Percentiles rank a stretch among this genome's conserved stretches.
Evolutionary conservation across 2,797 vertebrate genomes (phyloP).

Genomic region (Eulemur albifrons): DNA sequence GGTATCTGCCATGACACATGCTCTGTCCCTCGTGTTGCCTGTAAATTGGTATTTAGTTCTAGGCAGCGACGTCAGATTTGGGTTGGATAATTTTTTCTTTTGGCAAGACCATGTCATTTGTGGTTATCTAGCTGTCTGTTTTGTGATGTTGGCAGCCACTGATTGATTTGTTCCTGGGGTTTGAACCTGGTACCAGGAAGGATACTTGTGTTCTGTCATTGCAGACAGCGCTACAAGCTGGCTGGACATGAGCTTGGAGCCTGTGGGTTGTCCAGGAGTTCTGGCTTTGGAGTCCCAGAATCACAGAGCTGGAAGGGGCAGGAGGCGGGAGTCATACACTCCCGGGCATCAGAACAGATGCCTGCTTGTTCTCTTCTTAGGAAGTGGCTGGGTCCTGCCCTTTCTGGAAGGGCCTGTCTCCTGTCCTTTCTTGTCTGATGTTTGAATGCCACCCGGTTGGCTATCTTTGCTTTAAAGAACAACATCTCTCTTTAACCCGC

Average conservation of each 20-base stretch:
- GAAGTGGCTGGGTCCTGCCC: not conserved
- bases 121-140: not conserved
- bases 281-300: not conserved
- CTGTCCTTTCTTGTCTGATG: conserved; percentile 19
- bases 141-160: not conserved
- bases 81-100: not conserved
- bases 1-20: not conserved
- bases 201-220: not conserved
- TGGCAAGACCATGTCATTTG: not conserved
- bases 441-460: conserved; percentile 1
- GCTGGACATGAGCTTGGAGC: not conserved
- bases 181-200: not conserved
- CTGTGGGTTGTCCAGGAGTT: not conserved
- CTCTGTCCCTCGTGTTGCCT: not conserved
- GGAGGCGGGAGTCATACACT: not conserved
- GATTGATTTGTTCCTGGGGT: not conserved
- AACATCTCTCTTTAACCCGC: not conserved
- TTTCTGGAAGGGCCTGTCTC: not conserved
- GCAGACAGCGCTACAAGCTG: not conserved
- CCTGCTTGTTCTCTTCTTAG: conserved; percentile 27
- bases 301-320: not conserved
- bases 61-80: not conserved
- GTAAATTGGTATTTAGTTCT: not conserved
- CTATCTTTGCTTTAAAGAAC: conserved; percentile 35
- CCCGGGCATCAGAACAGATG: conserved; percentile 19